Percentiles rank a stretch among this genome's conserved stretches.
phyloP scores from a whole-genome alignment of 2,797 vertebrate genomes.

The Rhinoraja longicauda region DNA sequence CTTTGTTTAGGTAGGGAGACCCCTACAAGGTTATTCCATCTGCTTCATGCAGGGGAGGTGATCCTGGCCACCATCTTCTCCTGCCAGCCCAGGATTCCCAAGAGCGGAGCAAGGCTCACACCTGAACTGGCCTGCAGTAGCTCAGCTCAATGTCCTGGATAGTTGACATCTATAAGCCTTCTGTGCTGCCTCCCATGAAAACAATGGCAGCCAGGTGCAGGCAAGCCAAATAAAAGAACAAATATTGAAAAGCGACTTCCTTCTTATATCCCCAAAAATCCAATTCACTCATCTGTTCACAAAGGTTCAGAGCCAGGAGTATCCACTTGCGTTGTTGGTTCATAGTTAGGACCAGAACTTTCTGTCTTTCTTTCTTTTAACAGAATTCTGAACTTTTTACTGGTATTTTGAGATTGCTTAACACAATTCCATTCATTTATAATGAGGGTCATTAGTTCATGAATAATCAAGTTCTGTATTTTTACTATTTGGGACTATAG shows the following conservation, averaged over 20 bases:
- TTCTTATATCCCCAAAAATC: neutral
- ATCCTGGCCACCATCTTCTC: neutral
- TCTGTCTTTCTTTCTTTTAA: neutral
- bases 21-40: neutral
- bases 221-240: neutral
- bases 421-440: constrained; percentile 17
- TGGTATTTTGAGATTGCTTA: neutral
- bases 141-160: neutral
- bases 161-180: neutral
- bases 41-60: neutral
- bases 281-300: neutral
- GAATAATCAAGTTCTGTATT: constrained; percentile 23
- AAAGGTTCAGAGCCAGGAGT: neutral
- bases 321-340: neutral
- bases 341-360: neutral
- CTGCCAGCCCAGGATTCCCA: neutral
- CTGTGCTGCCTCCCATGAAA: neutral
- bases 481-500: neutral
- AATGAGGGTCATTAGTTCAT: neutral
- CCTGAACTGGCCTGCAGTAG: neutral
- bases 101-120: neutral
- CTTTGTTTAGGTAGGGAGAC: neutral
- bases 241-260: neutral
- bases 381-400: neutral
- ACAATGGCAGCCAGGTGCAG: neutral